Percentiles rank a stretch among this genome's conserved stretches.
These are phyloP conservation scores for Scytalopus superciliaris DNA, from an alignment of 2,113 vertebrate species.

Conservation along the genomic window DNA sequence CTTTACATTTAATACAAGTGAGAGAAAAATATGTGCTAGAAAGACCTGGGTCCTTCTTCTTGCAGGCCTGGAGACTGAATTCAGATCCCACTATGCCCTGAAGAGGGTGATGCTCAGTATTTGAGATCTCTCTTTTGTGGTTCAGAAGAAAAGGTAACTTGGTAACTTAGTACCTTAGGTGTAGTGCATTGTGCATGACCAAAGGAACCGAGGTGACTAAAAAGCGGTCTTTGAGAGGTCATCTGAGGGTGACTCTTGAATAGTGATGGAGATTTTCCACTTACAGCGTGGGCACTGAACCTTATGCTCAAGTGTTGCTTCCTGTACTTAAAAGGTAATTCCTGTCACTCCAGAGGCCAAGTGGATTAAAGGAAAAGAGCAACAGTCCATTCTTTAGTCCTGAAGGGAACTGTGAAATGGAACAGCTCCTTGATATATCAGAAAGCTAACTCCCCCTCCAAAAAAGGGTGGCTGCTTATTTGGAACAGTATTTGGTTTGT, in stretches of 20 bases:
- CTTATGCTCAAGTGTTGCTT: not conserved
- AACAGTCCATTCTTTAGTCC: not conserved
- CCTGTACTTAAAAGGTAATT: not conserved
- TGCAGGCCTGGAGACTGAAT: not conserved
- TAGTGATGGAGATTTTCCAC: not conserved
- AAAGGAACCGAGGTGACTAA: not conserved
- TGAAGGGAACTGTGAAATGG: not conserved
- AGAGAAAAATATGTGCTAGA: not conserved
- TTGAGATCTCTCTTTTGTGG: not conserved
- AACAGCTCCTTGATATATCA: not conserved
- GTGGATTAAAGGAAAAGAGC: not conserved
- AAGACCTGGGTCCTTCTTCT: not conserved
- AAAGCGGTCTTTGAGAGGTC: not conserved
- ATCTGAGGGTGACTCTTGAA: not conserved
- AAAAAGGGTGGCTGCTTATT: not conserved
- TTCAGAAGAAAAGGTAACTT: not conserved
- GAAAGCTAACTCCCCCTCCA: not conserved
- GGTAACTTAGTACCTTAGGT: not conserved
- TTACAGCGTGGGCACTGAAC: not conserved
- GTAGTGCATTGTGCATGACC: not conserved
- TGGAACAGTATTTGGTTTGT: not conserved
- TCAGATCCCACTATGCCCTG: not conserved
- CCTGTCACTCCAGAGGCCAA: not conserved
- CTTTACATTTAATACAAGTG: not conserved
- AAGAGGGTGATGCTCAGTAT: not conserved